Evolutionary conservation across 2,888 invertebrate genomes (phyloP), one percentile per base, ranked within the genome.

Genomic region (Eupithecia vulgata): DNA sequence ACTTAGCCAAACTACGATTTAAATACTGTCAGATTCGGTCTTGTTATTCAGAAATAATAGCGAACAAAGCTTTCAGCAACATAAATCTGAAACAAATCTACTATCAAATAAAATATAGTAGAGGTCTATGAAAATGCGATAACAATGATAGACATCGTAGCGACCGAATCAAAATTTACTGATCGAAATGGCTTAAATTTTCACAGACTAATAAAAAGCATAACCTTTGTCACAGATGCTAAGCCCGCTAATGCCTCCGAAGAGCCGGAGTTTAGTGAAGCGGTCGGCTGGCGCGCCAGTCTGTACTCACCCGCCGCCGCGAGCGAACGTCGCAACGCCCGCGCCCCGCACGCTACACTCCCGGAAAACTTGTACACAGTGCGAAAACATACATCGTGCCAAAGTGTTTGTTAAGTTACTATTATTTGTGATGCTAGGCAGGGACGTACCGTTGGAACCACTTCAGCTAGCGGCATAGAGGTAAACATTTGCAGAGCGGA

Each of bases 401-500:
- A 72, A n/a, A 79, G 80, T 80, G 80, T 78, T 75, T 84, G 78
- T 84, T 78, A 71, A 84, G 85, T 84, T 87, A 87, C 85, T 79
- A 76, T 72, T 73, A 72, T 71, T 71, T 82, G 83, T 85, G 83
- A 82, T 87, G 85, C 82, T 85, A 81, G 79, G 76, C 80, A 80
- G 78, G 68, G 68, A 70, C 81, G 48, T 52, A 21, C 87, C 87
- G 86, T 85, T 83, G 85, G 85, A 85, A 84, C 83, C 82, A 72
- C 77, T 78, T 80, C 82, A 81, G 84, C 85, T 85, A 88, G 83
- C 86, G 84, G 82, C 85, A 82, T 85, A 82, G 84, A 81, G 93
- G 93, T 93, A 93, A 93, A 92, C 91, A 93, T 91, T 91, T 87
- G 86, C 87, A 80, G 77, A 77, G 77, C 81, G 82, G 79, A 81